Evolutionary conservation across 2,888 invertebrate species (phyloP), one percentile per base, ranked within the genome.

Genomic region (Drosophila lutescens): DNA sequence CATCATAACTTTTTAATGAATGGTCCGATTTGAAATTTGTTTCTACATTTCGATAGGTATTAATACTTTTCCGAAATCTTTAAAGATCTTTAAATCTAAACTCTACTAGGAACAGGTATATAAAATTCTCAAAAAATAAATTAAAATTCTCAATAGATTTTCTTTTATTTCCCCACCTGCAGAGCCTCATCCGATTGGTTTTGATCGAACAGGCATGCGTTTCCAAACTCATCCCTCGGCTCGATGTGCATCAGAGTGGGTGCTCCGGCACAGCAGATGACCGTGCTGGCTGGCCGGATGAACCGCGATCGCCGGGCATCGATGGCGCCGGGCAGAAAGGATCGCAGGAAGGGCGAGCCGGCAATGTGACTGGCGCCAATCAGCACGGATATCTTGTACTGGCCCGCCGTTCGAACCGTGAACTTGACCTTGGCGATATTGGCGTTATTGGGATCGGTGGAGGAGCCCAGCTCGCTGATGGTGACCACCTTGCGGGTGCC

Each of bases 201-300:
- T 40, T 93, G 92, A 38, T 93, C 93, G 85, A 95, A 95, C 76
- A 93, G 91, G 86, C 97, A 97, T n/a, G 95, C 93, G 92, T 98
- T 98, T 90, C 97, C 97, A 92, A 96, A 98, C 91, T 96, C 96
- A 93, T 98, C 98, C 68, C 98, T 93, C n/a, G 98, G 98, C 90
- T 97, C 97, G 88, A 98, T 95, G 91, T 95, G 95, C 91, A 98
- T 94, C 58, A 94, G 92, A 88, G 97, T 96, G 49, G 96, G 94
- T 56, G 95, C 94, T 44, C 94, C 95, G 8, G 95, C 95, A 51
- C 96, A 96, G 92, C 96, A 96, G 66, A 97, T 96, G 32, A 97
- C 96, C 38, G 97, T 97, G 71, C 96, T 96, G 80, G 96, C 96
- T 88, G 96, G 96, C 77, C 96, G 94, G 85, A 96, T 94, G 90